A percentile compares a stretch with the other conserved stretches of the same genome.
Conservation (phyloP, 2,113 vertebrate genomes). For the Todiramphus chloris region DNA sequence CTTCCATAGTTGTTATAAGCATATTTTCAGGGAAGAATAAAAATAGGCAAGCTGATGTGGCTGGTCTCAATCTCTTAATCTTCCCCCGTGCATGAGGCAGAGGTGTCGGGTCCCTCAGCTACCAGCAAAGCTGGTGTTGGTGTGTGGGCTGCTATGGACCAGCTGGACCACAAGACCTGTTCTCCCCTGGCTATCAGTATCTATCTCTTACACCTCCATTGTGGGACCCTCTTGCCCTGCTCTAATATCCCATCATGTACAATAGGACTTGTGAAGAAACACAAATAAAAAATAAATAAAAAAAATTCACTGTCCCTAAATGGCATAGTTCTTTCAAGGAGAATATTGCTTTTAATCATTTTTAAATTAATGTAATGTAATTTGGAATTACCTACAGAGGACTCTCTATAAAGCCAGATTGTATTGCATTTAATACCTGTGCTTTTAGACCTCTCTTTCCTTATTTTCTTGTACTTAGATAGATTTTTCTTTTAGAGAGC, state of each 20-base stretch:
- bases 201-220: background rate
- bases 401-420: background rate
- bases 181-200: background rate
- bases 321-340: background rate
- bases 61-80: background rate
- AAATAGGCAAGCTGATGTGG: background rate
- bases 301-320: background rate
- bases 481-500: constrained; percentile 25
- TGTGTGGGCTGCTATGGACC: background rate
- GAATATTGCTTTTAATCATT: background rate
- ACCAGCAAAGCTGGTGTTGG: background rate
- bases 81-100: accelerated
- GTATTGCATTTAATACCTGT: background rate
- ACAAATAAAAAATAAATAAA: background rate
- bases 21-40: background rate
- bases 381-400: background rate
- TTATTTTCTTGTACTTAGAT: constrained; percentile 32
- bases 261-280: background rate
- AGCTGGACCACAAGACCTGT: accelerated
- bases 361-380: background rate
- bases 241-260: background rate
- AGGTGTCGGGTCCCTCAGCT: background rate
- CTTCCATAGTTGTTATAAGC: no score
- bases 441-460: background rate
- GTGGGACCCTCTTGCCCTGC: background rate